These are phyloP conservation scores for Actinostola sp. DNA, from an alignment of 92 coral and sea anemone genomes.

Conservation along the genomic window DNA sequence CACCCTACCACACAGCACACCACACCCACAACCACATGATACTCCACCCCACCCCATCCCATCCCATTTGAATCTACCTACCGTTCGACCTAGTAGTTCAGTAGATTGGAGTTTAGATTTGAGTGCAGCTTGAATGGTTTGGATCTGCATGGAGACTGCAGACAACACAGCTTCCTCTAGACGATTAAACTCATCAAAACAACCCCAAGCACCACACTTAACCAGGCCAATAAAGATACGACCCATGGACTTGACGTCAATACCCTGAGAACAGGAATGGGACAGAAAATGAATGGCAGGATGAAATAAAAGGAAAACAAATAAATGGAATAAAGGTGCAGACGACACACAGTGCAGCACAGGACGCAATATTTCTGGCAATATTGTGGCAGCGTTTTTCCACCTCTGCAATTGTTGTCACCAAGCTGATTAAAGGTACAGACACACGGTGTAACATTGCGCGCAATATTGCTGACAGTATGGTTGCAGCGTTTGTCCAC, in stretches of 20 bases:
- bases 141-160: constrained; percentile 98
- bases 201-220: constrained; percentile 99
- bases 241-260: constrained; percentile 99
- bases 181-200: constrained; percentile 99
- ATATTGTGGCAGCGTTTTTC: no score
- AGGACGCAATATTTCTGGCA: no score
- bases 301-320: not conserved
- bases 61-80: constrained; percentile 23
- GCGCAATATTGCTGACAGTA: no score
- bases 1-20: no score
- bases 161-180: constrained; percentile 98
- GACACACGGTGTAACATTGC: no score
- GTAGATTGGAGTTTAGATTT: constrained; percentile 80
- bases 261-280: constrained; percentile 60
- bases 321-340: not conserved
- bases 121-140: constrained; percentile 98
- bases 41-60: no score
- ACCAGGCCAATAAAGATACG: constrained; percentile 99
- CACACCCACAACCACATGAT: no score
- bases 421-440: no score
- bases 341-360: no score
- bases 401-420: no score
- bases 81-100: constrained; percentile 96
- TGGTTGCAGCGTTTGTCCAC: no score
- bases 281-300: no score